Percentiles rank a stretch among this genome's conserved stretches.
Conservation (phyloP, 2,797 vertebrate genomes). For the Dryobates pubescens region DNA sequence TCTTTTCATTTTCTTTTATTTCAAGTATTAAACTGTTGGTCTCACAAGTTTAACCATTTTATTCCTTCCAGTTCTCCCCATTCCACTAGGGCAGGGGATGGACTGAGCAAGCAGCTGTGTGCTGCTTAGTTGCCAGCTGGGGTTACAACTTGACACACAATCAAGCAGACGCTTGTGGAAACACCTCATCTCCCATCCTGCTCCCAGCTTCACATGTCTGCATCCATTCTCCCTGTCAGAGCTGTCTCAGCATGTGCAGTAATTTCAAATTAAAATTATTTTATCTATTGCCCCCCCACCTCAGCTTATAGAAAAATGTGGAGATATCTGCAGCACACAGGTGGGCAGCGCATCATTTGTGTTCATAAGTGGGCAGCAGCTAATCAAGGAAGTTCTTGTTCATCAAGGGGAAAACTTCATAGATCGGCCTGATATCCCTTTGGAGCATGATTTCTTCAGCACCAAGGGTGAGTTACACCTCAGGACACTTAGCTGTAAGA, state of each 20-base stretch:
- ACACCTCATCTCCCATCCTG: rapidly evolving
- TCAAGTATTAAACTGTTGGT: neutral
- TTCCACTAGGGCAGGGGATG: neutral
- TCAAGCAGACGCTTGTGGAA: neutral
- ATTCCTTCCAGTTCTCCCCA: neutral
- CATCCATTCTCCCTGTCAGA: no score
- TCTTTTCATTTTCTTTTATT: neutral
- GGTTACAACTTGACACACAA: neutral
- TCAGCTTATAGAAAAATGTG: constrained; percentile 81
- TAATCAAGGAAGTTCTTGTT: constrained; percentile 84
- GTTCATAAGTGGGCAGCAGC: constrained; percentile 77
- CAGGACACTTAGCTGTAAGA: neutral
- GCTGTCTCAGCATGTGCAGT: no score
- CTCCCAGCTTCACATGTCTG: neutral
- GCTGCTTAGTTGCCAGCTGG: neutral
- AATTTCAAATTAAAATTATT: no score
- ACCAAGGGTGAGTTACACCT: constrained; percentile 74
- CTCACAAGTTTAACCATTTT: neutral
- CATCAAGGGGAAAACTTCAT: constrained; percentile 82
- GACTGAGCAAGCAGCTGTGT: neutral
- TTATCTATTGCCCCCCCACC: no score
- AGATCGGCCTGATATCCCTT: constrained; percentile 74
- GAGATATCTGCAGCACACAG: constrained; percentile 78
- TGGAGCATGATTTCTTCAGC: constrained; percentile 58
- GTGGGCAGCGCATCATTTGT: constrained; percentile 72